Percentiles rank a stretch among this genome's conserved stretches.
phyloP scores from a whole-genome alignment of 2,113 vertebrate genomes.

The Erinaceus europaeus region DNA sequence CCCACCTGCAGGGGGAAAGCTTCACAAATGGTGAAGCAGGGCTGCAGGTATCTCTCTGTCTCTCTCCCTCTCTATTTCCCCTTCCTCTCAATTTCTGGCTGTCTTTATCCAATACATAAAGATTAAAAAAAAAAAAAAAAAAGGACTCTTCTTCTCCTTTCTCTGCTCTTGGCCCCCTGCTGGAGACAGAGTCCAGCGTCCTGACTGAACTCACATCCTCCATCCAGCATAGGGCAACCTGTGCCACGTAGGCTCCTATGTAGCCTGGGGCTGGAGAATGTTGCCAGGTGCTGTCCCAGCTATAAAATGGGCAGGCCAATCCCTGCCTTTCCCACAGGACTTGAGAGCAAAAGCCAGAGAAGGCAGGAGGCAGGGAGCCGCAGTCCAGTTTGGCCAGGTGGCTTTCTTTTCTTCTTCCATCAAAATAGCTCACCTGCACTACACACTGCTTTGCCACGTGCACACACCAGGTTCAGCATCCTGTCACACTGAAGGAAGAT shows the following conservation, averaged over 20 bases:
- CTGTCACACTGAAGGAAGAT: too few relatives aligned
- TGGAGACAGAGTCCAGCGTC: neutral
- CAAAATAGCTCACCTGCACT: too few relatives aligned
- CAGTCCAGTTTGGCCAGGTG: neutral
- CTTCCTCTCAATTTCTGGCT: too few relatives aligned
- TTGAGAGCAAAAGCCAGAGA: neutral
- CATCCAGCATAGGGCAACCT: neutral
- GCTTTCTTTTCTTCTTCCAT: slow-evolving; percentile 3
- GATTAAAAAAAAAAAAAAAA: too few relatives aligned
- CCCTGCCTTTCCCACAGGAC: neutral
- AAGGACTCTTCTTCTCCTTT: too few relatives aligned
- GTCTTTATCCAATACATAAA: too few relatives aligned
- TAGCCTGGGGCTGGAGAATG: neutral
- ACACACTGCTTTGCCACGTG: too few relatives aligned
- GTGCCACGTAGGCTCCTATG: neutral
- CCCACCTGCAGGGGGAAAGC: too few relatives aligned
- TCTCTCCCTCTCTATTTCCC: too few relatives aligned
- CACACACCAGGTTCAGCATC: too few relatives aligned
- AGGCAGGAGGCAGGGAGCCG: neutral
- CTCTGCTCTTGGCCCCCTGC: neutral
- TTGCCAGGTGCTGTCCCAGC: neutral
- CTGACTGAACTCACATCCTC: neutral
- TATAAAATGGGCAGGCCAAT: neutral
- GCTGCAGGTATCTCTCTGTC: too few relatives aligned
- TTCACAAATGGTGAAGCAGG: too few relatives aligned